Evolutionary conservation across 2,113 vertebrate species (phyloP).

Genomic region (Phocoena phocoena): DNA sequence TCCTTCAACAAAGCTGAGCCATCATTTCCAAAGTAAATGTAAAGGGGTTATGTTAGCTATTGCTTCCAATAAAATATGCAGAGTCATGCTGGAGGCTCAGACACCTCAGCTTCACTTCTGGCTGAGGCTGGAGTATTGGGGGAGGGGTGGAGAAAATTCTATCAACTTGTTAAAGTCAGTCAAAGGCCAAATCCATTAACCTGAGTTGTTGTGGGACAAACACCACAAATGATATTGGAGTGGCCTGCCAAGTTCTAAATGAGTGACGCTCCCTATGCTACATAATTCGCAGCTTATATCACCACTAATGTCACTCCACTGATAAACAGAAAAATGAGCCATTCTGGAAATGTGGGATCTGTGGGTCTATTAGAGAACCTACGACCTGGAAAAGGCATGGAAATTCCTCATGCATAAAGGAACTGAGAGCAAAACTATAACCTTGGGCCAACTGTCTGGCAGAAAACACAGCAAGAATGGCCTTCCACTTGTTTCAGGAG

Average conservation of each 20-base stretch:
- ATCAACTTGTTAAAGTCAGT: constrained; percentile 45
- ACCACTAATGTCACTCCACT: constrained; percentile 33
- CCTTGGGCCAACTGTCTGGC: neutral
- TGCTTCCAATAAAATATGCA: neutral
- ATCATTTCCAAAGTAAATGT: neutral
- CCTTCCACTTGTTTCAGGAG: neutral
- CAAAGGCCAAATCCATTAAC: constrained; percentile 48
- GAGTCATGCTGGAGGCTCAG: neutral
- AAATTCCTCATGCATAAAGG: neutral
- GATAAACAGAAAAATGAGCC: neutral
- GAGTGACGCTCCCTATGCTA: neutral
- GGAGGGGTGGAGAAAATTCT: neutral
- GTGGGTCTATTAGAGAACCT: neutral
- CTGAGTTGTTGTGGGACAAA: constrained; percentile 44
- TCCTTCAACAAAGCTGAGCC: neutral
- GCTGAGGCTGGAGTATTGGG: neutral
- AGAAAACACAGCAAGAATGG: neutral
- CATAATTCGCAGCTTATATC: constrained; percentile 46
- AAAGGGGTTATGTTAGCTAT: neutral
- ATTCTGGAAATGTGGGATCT: constrained; percentile 44
- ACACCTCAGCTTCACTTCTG: neutral
- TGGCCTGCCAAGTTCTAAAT: constrained; percentile 55
- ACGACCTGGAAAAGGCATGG: constrained; percentile 6
- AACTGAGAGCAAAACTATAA: neutral
- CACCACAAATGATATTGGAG: neutral